These are phyloP conservation scores for Caloenas nicobarica DNA, from an alignment of 2,113 vertebrate species.

Conservation along the genomic window DNA sequence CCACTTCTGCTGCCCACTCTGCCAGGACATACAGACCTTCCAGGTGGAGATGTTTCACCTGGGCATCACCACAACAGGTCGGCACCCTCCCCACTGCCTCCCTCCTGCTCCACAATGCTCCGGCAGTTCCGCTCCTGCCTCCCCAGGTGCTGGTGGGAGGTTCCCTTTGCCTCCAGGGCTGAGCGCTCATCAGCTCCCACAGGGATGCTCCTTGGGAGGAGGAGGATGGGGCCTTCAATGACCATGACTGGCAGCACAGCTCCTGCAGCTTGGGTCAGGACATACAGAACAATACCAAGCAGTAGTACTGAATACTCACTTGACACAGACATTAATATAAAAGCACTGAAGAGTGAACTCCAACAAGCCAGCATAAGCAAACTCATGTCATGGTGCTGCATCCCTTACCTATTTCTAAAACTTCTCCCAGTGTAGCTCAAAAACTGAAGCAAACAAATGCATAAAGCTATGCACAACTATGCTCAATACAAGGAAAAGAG, in stretches of 20 bases:
- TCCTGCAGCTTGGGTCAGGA: not conserved
- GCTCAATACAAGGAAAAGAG: not conserved
- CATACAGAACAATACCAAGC: not conserved
- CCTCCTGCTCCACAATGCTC: not conserved
- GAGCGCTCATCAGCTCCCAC: too few relatives aligned
- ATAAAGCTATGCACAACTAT: not conserved
- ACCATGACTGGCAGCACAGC: not conserved
- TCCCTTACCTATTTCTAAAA: not conserved
- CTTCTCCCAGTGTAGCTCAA: not conserved
- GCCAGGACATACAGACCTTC: too few relatives aligned
- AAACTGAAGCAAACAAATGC: not conserved
- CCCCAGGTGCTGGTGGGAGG: too few relatives aligned
- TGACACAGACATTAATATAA: not conserved
- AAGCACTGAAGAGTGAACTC: not conserved
- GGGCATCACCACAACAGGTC: too few relatives aligned
- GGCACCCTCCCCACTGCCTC: not conserved
- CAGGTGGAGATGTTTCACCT: too few relatives aligned
- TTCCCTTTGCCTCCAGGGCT: not conserved
- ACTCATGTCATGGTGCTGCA: not conserved
- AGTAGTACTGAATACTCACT: not conserved
- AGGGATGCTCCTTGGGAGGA: not conserved
- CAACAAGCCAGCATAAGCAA: not conserved
- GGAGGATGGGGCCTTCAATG: not conserved
- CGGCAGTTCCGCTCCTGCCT: not conserved
- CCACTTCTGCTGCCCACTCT: too few relatives aligned